Conservation (phyloP, 2,888 invertebrate genomes). For the Camptogramma bilineatum region DNA sequence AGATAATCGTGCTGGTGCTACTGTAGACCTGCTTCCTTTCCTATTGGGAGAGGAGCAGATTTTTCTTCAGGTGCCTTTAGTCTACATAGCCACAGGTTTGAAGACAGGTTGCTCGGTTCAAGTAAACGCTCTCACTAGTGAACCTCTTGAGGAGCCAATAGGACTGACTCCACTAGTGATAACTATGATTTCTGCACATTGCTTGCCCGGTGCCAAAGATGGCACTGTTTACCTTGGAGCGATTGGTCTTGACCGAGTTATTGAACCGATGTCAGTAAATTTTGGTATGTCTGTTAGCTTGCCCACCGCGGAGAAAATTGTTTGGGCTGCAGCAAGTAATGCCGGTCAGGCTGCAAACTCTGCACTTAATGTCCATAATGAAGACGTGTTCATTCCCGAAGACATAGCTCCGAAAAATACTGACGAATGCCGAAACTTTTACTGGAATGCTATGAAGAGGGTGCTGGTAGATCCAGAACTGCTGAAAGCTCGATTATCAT, state of each 20-base stretch:
- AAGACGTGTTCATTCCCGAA: constrained; percentile 66
- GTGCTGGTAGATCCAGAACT: constrained; percentile 64
- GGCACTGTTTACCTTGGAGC: constrained; percentile 70
- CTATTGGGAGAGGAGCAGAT: constrained; percentile 68
- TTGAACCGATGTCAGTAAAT: constrained; percentile 52
- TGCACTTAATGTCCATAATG: constrained; percentile 54
- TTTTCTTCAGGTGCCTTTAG: constrained; percentile 53
- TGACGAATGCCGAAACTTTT: constrained; percentile 59
- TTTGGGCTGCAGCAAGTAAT: constrained; percentile 69
- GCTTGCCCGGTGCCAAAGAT: constrained; percentile 67
- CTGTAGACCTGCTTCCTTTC: constrained; percentile 71
- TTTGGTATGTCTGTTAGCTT: constrained; percentile 70
- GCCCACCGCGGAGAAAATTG: constrained; percentile 56
- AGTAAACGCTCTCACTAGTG: constrained; percentile 54
- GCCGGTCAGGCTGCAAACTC: constrained; percentile 64
- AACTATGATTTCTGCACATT: constrained; percentile 74
- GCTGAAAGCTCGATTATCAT: constrained; percentile 56
- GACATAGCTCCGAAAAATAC: constrained; percentile 53
- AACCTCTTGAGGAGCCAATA: constrained; percentile 43
- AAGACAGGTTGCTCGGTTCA: constrained; percentile 54
- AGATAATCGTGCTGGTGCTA: constrained; percentile 73
- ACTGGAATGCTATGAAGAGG: constrained; percentile 75
- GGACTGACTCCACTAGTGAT: constrained; percentile 59
- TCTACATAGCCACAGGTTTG: constrained; percentile 58
- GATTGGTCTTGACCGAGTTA: constrained; percentile 62